Percentiles rank a stretch among this genome's conserved stretches.
Evolutionary conservation across 2,113 vertebrate genomes (phyloP).

Genomic region (Clarias batrachus): DNA sequence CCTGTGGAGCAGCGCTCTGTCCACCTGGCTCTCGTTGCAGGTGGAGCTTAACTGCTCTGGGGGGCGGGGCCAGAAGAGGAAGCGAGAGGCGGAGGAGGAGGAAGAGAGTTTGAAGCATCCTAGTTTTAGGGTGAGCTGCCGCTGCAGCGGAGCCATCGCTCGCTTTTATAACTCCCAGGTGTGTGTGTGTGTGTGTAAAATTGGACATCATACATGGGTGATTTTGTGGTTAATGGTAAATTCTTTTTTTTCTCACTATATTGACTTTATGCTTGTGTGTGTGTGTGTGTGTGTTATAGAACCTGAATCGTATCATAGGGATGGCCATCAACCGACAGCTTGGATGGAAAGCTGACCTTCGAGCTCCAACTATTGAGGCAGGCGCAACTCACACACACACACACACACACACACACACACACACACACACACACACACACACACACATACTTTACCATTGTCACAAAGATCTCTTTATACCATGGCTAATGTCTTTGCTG

Average conservation of each 20-base stretch:
- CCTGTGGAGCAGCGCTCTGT: constrained; percentile 57
- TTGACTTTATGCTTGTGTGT: constrained; percentile 1
- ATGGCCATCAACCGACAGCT: constrained; percentile 72
- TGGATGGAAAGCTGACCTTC: constrained; percentile 83
- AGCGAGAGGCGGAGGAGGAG: constrained; percentile 39
- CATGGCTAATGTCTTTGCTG: constrained; percentile 14
- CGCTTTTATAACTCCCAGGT: constrained; percentile 80
- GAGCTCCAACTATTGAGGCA: constrained; percentile 85
- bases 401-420: constrained; percentile 19
- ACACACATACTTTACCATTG: neutral
- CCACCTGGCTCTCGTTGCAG: constrained; percentile 68
- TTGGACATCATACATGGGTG: neutral
- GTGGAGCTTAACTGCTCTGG: constrained; percentile 48
- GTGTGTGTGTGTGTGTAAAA: constrained; percentile 13
- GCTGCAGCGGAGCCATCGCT: constrained; percentile 80
- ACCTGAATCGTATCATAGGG: constrained; percentile 80
- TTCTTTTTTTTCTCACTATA: neutral
- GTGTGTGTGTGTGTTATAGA: constrained; percentile 58
- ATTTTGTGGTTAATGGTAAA: neutral
- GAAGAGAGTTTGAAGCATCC: constrained; percentile 5
- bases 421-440: constrained; percentile 20
- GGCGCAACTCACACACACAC: constrained; percentile 8
- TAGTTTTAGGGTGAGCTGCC: constrained; percentile 86
- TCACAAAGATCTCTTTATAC: neutral
- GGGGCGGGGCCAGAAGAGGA: constrained; percentile 43